Evolutionary conservation across 1,140 invertebrate genomes (phyloP), one percentile per base, ranked within the genome.

Genomic region (Drosophila parabipectinata): DNA sequence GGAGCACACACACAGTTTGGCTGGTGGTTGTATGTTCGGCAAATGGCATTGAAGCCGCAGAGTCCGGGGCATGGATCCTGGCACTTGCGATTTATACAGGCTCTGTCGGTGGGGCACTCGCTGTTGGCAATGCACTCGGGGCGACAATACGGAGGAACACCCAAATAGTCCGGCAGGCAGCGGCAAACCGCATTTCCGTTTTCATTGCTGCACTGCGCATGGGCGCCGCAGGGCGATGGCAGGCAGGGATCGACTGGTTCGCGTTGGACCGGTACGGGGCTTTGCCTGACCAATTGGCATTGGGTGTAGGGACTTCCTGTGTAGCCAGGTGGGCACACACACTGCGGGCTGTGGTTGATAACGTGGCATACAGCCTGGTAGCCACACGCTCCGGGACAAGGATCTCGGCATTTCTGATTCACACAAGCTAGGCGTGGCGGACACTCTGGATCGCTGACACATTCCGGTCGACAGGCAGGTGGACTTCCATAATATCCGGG

Each of bases 341-440:
- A 97, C 41, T 96, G 95, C 0, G 96, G 96, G 88, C 95, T 96
- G 77, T 97, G 97, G 66, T 96, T 96, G 4, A 97, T 93, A 1
- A 97, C 96, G 77, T 95, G 93, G 72, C 97, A 98, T 52, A 95
- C 93, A 1, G 97, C 96, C 73, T 96, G 95, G 10, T 94, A 72
- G 3, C 96, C 90, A 53, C 91, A 93, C 0, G 93, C 93, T 0
- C 93, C 93, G 1, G 93, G 93, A 80, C 93, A 94, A 2, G 94
- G 94, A 83, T 95, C 94, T 18, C 92, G 90, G 67, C 94, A 95
- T 84, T 94, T 94, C 54, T 93, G 93, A 73, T 93, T 93, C 10
- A 92, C 72, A 74, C 94, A 94, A 4, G 94, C 93, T 44, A 92
- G 58, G 72, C 92, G 92, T 2, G 93, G 85, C 2, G 93, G 77